Percentiles rank a stretch among this genome's conserved stretches.
phyloP scores from a whole-genome alignment of 2,797 vertebrate genomes.

The Parauchenoglanis ngamensis region DNA sequence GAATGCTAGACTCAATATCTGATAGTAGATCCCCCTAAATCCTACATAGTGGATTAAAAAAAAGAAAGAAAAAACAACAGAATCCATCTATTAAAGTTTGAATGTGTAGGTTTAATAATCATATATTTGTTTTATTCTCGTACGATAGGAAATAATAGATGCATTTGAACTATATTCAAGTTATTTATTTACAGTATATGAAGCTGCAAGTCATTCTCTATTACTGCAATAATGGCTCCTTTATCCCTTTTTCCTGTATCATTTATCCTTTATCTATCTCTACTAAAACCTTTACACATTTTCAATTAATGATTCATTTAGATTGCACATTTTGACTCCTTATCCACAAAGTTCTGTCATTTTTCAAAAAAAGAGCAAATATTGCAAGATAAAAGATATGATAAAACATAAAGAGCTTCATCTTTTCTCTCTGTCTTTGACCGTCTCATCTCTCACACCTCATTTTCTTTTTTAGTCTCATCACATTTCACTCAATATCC shows the following conservation, averaged over 20 bases:
- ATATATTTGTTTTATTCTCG: background rate
- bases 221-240: background rate
- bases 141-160: background rate
- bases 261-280: background rate
- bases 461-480: conserved; percentile 55
- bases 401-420: background rate
- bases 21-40: no score
- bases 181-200: background rate
- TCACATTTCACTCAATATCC: conserved; percentile 68
- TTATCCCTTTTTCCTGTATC: background rate
- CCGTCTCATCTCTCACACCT: conserved; percentile 21
- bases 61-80: background rate
- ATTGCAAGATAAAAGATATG: conserved; percentile 36
- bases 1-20: no score
- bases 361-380: conserved; percentile 35
- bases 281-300: background rate
- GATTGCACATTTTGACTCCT: background rate
- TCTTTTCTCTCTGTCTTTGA: background rate
- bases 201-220: background rate
- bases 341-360: background rate
- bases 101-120: background rate
- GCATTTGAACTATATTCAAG: background rate
- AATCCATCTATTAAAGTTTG: background rate
- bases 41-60: no score
- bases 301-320: background rate